phyloP scores from a whole-genome alignment of 2,797 vertebrate species.

The Catostomus latipinnis region DNA sequence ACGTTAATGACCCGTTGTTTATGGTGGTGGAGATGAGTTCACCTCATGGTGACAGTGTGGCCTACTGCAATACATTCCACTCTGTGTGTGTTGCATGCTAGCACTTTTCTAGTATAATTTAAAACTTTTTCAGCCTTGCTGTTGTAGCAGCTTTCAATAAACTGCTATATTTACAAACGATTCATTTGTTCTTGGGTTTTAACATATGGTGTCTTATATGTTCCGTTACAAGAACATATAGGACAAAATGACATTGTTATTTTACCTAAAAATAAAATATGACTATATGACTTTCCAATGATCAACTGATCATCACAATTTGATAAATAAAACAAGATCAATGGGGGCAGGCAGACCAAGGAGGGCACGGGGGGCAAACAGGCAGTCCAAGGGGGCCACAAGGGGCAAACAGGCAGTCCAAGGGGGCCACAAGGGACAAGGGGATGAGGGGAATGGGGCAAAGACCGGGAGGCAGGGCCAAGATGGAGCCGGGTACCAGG shows the following conservation, averaged over 20 bases:
- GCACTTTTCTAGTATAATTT: background rate
- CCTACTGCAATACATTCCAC: constrained; percentile 4
- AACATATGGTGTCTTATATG: background rate
- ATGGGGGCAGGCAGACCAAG: too few species aligned
- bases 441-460: too few species aligned
- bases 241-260: background rate
- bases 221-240: background rate
- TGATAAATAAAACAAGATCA: too few species aligned
- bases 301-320: too few species aligned
- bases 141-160: background rate
- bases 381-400: too few species aligned
- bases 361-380: too few species aligned
- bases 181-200: background rate
- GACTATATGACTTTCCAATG: too few species aligned
- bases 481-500: too few species aligned
- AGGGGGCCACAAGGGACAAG: too few species aligned
- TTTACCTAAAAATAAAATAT: too few species aligned
- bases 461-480: too few species aligned
- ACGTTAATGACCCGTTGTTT: constrained; percentile 56
- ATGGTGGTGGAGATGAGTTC: constrained; percentile 44
- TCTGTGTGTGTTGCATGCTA: constrained; percentile 1
- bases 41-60: constrained; percentile 43
- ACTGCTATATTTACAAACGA: background rate
- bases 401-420: too few species aligned
- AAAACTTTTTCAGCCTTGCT: constrained; percentile 3